Evolutionary conservation across 1,140 invertebrate species (phyloP), one percentile per base, ranked within the genome.

Genomic region (Sycobia sp.): DNA sequence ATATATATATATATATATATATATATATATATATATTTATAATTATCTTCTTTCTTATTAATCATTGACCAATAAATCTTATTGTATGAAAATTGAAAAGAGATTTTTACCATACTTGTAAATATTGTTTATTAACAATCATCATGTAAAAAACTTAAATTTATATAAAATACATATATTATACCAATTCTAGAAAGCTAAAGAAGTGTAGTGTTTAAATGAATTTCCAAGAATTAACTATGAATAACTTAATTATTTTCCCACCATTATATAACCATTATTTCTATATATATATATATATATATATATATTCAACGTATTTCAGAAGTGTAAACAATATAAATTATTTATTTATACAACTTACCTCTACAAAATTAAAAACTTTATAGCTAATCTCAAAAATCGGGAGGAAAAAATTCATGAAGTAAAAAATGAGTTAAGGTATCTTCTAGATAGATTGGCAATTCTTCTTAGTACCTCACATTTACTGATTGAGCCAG

Each of bases 401-500:
- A 49, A 25, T 14, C n/a, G n/a, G 3, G 27, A 49, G 7, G 22
- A 25, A 49, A 32, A 89, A 87, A 83, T 83, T 56, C 85, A 87
- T 73, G 80, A 86, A 38, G 67, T 87, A 29, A 87, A 90, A 70
- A 84, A 85, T 46, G 88, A 90, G 61, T 80, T 88, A 59, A 83
- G 86, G 7, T 86, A 87, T 67, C 76, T 86, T 1, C 76, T 90
- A 68, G 88, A 91, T 73, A 87, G 87, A 0, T 72, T 90, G 41
- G 86, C 89, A 2, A 87, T 90, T 47, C 78, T 89, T 13, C 69
- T 91, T 2, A 89, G 88, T 69, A 84, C 87, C 7, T 88, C 89
- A 2, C 84, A 85, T 38, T 77, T 87, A 69, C 90, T 89, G 69
- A 86, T 91, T 3, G 91, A 93, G 69, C 86, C 90, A 2, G 85